These are phyloP conservation scores for Lepisosteus oculatus DNA, from an alignment of 2,113 vertebrate genomes.

Conservation along the genomic window DNA sequence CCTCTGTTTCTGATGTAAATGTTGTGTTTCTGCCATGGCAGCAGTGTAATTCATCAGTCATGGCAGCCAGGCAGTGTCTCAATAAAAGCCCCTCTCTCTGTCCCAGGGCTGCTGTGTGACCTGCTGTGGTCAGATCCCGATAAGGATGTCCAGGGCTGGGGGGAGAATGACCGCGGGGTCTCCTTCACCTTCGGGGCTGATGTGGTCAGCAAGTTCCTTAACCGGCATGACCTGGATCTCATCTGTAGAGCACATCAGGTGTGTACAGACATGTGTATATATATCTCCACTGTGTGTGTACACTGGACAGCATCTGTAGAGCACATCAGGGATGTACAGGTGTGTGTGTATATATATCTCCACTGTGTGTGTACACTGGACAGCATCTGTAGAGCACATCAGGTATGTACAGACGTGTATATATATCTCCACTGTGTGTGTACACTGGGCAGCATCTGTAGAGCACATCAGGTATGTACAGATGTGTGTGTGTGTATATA, in stretches of 20 bases:
- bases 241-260: slow-evolving; percentile 99
- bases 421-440: no score
- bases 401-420: no score
- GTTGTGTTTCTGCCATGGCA: no score
- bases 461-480: not conserved
- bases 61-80: no score
- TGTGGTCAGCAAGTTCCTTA: slow-evolving; percentile 98
- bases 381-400: no score
- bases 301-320: not conserved
- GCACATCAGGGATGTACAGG: not conserved
- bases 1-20: no score
- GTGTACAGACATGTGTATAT: slow-evolving; percentile 15
- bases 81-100: slow-evolving; percentile 20
- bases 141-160: slow-evolving; percentile 98
- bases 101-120: slow-evolving; percentile 91
- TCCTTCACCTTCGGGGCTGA: slow-evolving; percentile 98
- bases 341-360: no score
- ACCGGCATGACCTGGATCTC: slow-evolving; percentile 96
- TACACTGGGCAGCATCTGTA: not conserved
- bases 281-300: not conserved
- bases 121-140: slow-evolving; percentile 97
- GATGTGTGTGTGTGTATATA: not conserved
- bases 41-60: no score
- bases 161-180: slow-evolving; percentile 96
- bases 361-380: no score